Evolutionary conservation across 2,888 invertebrate species (phyloP).

Genomic region (Elysia crispata): DNA sequence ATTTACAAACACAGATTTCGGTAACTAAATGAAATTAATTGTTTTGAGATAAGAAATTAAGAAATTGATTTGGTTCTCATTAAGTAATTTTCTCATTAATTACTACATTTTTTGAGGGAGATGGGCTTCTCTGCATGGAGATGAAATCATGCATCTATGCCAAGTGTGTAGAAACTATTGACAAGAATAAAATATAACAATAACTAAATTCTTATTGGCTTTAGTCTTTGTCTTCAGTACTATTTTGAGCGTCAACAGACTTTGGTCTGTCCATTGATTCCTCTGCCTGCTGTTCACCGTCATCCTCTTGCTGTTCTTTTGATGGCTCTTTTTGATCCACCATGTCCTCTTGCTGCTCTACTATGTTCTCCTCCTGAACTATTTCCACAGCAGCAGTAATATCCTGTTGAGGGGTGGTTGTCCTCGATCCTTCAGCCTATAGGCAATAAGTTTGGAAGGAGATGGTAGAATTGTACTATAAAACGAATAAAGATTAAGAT

Average conservation of each 20-base stretch:
- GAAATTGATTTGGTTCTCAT: too few relatives aligned
- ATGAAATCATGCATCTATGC: too few relatives aligned
- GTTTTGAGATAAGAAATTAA: too few relatives aligned
- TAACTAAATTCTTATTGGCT: too few relatives aligned
- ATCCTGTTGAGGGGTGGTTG: constrained; percentile 32
- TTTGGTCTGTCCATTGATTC: neutral
- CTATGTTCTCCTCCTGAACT: constrained; percentile 11
- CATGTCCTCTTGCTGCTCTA: too few relatives aligned
- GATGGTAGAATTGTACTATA: neutral
- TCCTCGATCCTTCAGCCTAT: constrained; percentile 35
- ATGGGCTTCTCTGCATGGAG: too few relatives aligned
- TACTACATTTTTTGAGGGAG: too few relatives aligned
- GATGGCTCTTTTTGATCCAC: neutral
- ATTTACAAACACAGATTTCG: too few relatives aligned
- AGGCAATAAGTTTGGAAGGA: neutral
- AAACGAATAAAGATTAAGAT: neutral
- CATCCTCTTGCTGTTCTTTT: neutral
- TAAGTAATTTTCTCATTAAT: too few relatives aligned
- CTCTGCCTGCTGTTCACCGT: neutral
- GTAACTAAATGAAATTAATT: too few relatives aligned
- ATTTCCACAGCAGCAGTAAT: neutral
- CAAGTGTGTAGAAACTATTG: too few relatives aligned
- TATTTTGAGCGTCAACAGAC: constrained; percentile 22
- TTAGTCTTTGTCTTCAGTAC: constrained; percentile 1
- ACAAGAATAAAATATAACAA: too few relatives aligned